phyloP scores from a whole-genome alignment of 2,113 vertebrate genomes.

The Opisthocomus hoazin region DNA sequence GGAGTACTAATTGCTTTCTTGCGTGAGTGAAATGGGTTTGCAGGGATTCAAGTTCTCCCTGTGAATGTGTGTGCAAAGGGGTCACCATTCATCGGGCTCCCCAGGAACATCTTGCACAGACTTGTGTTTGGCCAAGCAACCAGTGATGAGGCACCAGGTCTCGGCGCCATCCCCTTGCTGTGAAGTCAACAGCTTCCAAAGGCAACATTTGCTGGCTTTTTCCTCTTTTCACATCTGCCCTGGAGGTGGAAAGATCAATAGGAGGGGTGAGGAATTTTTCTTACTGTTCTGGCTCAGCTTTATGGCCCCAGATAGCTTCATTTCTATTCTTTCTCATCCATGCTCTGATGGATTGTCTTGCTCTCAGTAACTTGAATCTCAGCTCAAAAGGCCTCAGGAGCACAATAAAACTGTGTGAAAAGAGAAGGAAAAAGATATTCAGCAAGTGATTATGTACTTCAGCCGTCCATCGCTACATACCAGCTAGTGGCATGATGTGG shows the following conservation, averaged over 20 bases:
- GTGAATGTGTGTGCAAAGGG: not conserved
- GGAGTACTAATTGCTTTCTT: not conserved
- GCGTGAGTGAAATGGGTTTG: not conserved
- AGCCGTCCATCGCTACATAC: not conserved
- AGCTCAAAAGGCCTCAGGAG: not conserved
- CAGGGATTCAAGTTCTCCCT: not conserved
- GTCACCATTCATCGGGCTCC: not conserved
- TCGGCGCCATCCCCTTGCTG: accelerated
- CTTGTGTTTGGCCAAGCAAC: not conserved
- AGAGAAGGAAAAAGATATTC: not conserved
- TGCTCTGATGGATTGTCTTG: not conserved
- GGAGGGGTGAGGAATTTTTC: not conserved
- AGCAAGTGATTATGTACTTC: not conserved
- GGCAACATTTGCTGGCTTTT: not conserved
- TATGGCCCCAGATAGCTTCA: not conserved
- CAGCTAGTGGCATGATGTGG: not conserved
- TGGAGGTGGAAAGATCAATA: not conserved
- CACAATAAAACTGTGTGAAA: not conserved
- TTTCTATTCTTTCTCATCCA: not conserved
- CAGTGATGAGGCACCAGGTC: accelerated
- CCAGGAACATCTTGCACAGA: not conserved
- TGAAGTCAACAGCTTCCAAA: not conserved
- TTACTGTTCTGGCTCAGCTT: not conserved
- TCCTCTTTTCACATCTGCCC: not conserved
- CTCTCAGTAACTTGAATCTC: not conserved